Conservation (phyloP, 2,113 vertebrate genomes). For the Noturus placidus region DNA sequence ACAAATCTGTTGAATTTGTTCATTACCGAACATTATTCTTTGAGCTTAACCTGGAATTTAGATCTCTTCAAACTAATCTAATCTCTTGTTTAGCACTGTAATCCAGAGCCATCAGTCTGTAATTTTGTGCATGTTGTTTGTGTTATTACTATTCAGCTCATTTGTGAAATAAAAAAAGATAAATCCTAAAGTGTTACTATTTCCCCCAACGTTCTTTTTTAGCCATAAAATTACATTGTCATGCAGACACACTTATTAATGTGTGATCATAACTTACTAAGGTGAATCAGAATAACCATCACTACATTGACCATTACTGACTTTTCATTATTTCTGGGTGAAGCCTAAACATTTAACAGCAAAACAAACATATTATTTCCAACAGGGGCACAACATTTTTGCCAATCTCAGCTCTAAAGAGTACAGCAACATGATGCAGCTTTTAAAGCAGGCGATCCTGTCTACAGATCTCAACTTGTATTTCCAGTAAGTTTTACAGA, state of each 20-base stretch:
- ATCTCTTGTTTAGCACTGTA: neutral
- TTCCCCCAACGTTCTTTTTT: neutral
- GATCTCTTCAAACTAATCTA: neutral
- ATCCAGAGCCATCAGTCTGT: neutral
- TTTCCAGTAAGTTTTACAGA: slow-evolving; percentile 73
- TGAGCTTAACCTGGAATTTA: neutral
- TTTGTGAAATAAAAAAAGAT: neutral
- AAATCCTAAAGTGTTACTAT: neutral
- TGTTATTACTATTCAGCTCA: neutral
- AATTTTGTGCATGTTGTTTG: neutral
- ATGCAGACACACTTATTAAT: neutral
- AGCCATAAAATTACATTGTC: neutral
- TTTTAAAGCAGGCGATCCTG: slow-evolving; percentile 79
- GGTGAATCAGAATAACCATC: neutral
- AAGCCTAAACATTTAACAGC: neutral
- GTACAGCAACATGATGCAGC: slow-evolving; percentile 81
- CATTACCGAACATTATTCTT: neutral
- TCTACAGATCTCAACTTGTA: slow-evolving; percentile 79
- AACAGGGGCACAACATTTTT: slow-evolving; percentile 81
- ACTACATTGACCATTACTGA: neutral
- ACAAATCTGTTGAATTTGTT: neutral
- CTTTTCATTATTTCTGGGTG: neutral
- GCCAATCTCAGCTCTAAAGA: slow-evolving; percentile 78
- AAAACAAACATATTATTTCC: slow-evolving; percentile 6
- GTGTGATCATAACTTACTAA: neutral